These are phyloP conservation scores for Gallinago stenura DNA, from an alignment of 2,797 vertebrate genomes.

Conservation along the genomic window DNA sequence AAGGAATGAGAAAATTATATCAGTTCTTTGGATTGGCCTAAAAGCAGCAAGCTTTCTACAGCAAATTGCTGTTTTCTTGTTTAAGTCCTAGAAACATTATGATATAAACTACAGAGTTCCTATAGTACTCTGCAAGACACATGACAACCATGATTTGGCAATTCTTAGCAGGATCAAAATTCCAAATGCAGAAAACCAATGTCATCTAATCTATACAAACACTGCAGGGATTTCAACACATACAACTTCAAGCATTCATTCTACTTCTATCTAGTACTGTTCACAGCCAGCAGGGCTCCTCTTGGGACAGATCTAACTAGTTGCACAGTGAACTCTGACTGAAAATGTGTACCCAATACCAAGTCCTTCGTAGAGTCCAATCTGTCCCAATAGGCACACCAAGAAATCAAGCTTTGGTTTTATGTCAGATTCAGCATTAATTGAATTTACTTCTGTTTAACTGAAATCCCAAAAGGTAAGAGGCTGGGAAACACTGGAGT, in stretches of 20 bases:
- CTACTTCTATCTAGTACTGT: neutral
- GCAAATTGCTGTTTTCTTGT: neutral
- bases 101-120: neutral
- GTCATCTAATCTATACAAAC: neutral
- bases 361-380: neutral
- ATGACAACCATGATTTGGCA: accelerated
- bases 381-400: neutral
- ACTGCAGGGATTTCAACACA: neutral
- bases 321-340: neutral
- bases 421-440: neutral
- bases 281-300: neutral
- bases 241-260: neutral
- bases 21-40: neutral
- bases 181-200: neutral
- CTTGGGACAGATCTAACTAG: neutral
- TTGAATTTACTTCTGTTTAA: neutral
- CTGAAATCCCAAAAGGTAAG: neutral
- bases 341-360: neutral
- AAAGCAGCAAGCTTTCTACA: neutral
- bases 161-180: neutral
- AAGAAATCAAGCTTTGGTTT: neutral
- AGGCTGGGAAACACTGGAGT: neutral
- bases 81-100: neutral
- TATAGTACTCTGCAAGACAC: neutral
- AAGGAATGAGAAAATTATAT: neutral